Base-by-base conservation (phyloP, 2,113 vertebrate species). In the Sialia sialis region DNA sequence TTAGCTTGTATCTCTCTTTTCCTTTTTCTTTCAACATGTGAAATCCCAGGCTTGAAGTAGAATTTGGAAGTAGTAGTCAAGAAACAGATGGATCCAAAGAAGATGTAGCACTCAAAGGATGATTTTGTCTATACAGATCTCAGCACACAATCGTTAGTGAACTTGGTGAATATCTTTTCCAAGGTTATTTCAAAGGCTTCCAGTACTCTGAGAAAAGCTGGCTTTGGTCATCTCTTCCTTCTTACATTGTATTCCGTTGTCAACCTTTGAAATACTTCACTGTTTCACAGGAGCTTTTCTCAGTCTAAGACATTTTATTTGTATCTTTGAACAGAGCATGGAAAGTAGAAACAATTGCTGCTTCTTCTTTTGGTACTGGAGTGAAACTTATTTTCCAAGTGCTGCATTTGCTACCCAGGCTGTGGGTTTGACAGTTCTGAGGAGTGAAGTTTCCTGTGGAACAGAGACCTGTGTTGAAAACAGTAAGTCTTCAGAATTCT, bases 11-110 rank as follows among this genome's bases (percentile, higher is more conserved):
- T 60, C 67, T 84, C 41, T 55, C 62, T 91, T 93, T 89, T 73
- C 68, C 91, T 92, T 58, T 80, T 94, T 55, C 59, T 96, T 96
- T 95, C 90, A 75, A 64, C 48, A 22, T 64, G 63, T 77, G 64
- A 94, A 92, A 90, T 73, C 64, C 16, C 54, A 86, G 80, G 17
- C 58, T 87, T 13, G 6, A 90, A 93, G 76, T 26, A 84, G 79
- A 76, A 66, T 27, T 86, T 82, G 18, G 39, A 73, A 46, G 67
- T 49, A 77, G 15, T 48, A 62, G 52, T 72, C 67, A 72, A 84
- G 77, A 94, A 89, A 84, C 55, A 82, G 84, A 72, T 67, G 67
- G 74, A 72, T 77, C 54, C 79, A 38, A 52, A 48, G 59, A 75
- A 76, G 46, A 69, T 25, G 38, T 21, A 59, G 48, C 79, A 81